Conservation (phyloP, 92 coral and sea anemone genomes). For the Diadumene lineata region DNA sequence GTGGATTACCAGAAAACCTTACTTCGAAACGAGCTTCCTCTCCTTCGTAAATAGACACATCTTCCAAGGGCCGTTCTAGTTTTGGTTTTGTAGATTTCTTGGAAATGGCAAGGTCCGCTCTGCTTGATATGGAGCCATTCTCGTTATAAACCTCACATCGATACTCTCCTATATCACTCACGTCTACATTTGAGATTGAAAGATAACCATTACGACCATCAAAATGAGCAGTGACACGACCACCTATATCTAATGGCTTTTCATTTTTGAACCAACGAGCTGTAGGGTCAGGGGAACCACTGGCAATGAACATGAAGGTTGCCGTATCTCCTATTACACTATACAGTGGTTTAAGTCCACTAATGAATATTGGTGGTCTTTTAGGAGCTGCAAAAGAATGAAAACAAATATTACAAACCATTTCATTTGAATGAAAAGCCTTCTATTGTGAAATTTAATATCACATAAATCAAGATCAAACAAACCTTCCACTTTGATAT, state of each 20-base stretch:
- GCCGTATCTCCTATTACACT: constrained; percentile 19
- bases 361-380: constrained; percentile 28
- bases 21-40: constrained; percentile 56
- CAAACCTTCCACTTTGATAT: constrained; percentile 63
- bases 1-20: constrained; percentile 37
- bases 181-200: constrained; percentile 18
- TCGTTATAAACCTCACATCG: constrained; percentile 52
- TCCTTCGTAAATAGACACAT: constrained; percentile 48
- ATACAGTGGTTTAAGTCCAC: constrained; percentile 14
- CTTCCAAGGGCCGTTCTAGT: constrained; percentile 46
- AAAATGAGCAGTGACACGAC: constrained; percentile 39
- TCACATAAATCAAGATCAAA: neutral
- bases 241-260: constrained; percentile 17
- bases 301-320: constrained; percentile 16
- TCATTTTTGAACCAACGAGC: constrained; percentile 57
- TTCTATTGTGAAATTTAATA: no score
- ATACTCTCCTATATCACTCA: constrained; percentile 45
- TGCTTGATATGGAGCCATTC: constrained; percentile 36
- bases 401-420: neutral
- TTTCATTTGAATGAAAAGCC: neutral
- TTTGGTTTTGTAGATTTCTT: constrained; percentile 53
- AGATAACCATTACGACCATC: constrained; percentile 41
- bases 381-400: constrained; percentile 12
- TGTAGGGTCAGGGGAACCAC: constrained; percentile 57
- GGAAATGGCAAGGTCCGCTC: constrained; percentile 24